phyloP scores from a whole-genome alignment of 2,797 vertebrate genomes.

The Anguilla megastoma region DNA sequence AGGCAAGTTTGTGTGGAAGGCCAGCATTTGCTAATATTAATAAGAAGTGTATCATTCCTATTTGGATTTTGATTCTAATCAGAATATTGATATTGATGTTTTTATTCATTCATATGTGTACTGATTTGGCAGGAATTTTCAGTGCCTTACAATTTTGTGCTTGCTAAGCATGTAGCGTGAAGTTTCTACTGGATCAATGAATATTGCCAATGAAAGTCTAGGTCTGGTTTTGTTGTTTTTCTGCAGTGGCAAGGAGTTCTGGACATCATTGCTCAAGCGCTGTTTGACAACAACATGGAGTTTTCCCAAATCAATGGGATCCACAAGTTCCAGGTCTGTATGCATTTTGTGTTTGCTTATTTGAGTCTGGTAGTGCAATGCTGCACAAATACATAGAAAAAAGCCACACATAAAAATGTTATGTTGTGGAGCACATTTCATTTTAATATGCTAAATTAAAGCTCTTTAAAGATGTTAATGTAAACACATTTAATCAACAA shows the following conservation, averaged over 20 bases:
- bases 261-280: conserved; percentile 97
- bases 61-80: background rate
- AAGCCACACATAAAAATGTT: background rate
- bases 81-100: background rate
- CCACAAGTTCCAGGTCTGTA: conserved; percentile 87
- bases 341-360: conserved; percentile 11
- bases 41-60: background rate
- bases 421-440: too few species aligned
- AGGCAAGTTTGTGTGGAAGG: background rate
- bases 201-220: background rate
- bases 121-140: background rate
- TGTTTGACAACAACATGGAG: conserved; percentile 94
- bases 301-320: conserved; percentile 97
- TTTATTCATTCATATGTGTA: background rate
- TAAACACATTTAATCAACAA: background rate
- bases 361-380: background rate
- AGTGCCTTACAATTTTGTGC: background rate
- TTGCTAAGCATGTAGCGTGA: background rate
- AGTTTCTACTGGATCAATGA: background rate
- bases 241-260: conserved; percentile 95
- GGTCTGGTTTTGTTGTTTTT: conserved; percentile 37
- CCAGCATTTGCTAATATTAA: conserved; percentile 22
- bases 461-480: background rate
- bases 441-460: too few species aligned
- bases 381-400: background rate